Evolutionary conservation across 2,113 vertebrate species (phyloP).

Genomic region (Gyps fulvus): DNA sequence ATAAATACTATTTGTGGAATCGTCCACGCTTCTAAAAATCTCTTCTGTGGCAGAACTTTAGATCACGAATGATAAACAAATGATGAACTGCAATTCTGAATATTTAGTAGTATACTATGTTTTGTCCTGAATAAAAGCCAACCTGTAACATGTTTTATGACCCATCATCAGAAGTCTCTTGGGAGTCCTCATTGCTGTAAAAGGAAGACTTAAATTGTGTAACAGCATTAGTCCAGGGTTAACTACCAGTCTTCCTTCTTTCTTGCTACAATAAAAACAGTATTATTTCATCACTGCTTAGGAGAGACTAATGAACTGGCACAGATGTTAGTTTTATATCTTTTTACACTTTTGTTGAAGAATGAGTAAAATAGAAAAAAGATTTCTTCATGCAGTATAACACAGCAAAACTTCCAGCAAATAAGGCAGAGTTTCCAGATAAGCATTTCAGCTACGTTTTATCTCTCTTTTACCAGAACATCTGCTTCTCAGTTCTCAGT

Average conservation of each 20-base stretch:
- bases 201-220: neutral
- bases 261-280: neutral
- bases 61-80: neutral
- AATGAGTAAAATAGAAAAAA: neutral
- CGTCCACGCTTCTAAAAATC: neutral
- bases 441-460: neutral
- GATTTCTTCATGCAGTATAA: neutral
- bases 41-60: neutral
- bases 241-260: neutral
- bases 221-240: neutral
- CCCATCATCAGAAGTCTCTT: neutral
- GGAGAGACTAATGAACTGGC: neutral
- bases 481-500: neutral
- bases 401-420: neutral
- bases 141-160: neutral
- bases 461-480: neutral
- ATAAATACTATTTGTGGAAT: neutral
- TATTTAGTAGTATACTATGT: neutral
- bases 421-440: neutral
- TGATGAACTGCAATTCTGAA: neutral
- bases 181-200: neutral
- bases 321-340: neutral
- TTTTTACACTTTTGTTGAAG: neutral
- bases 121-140: neutral
- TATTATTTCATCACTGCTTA: neutral